Evolutionary conservation across 1,140 invertebrate genomes (phyloP).

Genomic region (Trinorchestia longiramus): DNA sequence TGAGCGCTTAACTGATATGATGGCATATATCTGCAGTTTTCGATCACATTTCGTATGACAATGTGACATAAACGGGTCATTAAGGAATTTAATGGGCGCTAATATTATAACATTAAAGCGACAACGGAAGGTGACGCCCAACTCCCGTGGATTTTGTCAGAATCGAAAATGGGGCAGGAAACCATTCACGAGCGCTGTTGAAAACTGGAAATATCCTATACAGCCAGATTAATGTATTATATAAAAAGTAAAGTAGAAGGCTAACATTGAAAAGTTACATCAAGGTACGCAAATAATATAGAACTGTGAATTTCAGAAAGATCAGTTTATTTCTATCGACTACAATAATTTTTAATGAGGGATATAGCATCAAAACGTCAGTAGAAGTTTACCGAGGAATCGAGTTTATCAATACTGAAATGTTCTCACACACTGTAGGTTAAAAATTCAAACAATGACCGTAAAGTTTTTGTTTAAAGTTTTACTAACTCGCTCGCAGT

Average conservation of each 20-base stretch:
- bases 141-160: neutral
- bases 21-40: slow-evolving; percentile 48
- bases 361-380: neutral
- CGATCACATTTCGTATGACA: slow-evolving; percentile 55
- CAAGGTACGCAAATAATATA: neutral
- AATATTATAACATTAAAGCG: slow-evolving; percentile 53
- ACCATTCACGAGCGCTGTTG: neutral
- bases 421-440: neutral
- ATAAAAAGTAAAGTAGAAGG: neutral
- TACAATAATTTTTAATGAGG: neutral
- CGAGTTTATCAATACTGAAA: neutral
- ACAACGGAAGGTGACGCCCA: neutral
- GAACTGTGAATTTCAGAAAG: neutral
- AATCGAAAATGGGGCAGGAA: neutral
- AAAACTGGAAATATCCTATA: neutral
- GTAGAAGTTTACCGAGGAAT: neutral
- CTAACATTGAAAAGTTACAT: neutral
- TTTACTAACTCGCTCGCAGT: neutral
- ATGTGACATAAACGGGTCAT: slow-evolving; percentile 54
- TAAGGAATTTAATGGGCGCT: slow-evolving; percentile 52
- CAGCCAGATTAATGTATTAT: neutral
- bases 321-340: neutral
- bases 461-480: neutral
- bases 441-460: neutral
- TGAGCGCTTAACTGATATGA: slow-evolving; percentile 51